Conservation (phyloP, 35 echinoderm and acorn worm species). For the Holothuria glaberrima region DNA sequence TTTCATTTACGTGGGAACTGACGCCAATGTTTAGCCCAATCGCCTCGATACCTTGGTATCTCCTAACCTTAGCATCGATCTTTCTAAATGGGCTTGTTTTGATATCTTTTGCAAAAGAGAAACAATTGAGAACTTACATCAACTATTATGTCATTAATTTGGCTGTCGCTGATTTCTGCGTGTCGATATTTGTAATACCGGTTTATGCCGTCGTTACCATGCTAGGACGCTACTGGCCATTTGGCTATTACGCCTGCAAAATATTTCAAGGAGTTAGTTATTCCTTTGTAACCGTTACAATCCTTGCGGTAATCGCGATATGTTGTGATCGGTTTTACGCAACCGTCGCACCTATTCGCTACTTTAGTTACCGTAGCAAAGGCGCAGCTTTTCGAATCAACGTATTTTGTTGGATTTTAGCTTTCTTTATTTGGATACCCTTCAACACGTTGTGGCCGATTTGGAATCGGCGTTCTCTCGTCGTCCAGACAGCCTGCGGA, state of each 20-base stretch:
- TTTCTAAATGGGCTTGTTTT: not conserved
- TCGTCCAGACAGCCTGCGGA: not conserved
- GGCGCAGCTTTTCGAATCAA: not conserved
- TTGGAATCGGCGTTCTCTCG: not conserved
- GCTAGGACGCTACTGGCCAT: conserved; percentile 20
- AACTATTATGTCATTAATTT: conserved; percentile 28
- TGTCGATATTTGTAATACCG: conserved; percentile 5
- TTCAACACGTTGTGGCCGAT: conserved; percentile 31
- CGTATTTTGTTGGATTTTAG: not conserved
- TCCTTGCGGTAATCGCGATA: not conserved
- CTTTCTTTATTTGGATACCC: conserved; percentile 12
- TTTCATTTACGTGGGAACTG: not conserved
- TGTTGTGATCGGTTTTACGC: conserved; percentile 20
- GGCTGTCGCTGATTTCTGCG: not conserved
- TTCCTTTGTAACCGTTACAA: conserved; percentile 11
- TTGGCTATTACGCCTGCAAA: conserved; percentile 15
- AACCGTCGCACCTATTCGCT: not conserved
- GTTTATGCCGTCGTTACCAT: conserved; percentile 17
- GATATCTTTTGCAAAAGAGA: not conserved
- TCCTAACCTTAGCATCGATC: conserved; percentile 10
- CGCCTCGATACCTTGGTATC: not conserved
- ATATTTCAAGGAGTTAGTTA: conserved; percentile 34
- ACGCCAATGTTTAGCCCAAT: not conserved
- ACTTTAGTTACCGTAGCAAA: conserved; percentile 6
- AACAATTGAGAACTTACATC: not conserved